phyloP scores from a whole-genome alignment of 1,140 invertebrate species.

The Cylas formicarius region DNA sequence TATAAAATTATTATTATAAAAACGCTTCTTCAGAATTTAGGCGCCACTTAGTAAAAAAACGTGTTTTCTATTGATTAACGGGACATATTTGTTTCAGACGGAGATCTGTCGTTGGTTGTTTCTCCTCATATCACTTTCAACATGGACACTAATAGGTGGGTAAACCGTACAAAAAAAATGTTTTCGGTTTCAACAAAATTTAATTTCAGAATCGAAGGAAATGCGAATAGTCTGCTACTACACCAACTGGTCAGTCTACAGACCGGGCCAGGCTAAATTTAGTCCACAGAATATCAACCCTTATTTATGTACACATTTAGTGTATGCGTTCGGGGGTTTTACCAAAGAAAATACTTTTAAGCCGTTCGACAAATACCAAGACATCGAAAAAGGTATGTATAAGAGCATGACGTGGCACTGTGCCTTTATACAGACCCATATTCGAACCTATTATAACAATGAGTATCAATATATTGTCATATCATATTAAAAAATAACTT shows the following conservation, averaged over 20 bases:
- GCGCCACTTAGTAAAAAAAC: no score
- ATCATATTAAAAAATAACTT: no score
- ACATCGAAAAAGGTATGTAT: constrained; percentile 86
- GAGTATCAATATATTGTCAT: no score
- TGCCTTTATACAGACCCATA: no score
- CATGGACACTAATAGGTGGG: constrained; percentile 32
- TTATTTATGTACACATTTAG: constrained; percentile 89
- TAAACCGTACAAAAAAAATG: constrained; percentile 2
- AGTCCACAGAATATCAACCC: constrained; percentile 93
- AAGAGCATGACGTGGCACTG: no score
- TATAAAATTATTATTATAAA: no score
- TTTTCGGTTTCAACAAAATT: neutral
- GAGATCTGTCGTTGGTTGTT: constrained; percentile 32
- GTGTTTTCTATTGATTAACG: no score
- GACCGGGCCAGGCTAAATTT: constrained; percentile 82
- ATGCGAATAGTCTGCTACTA: constrained; percentile 83
- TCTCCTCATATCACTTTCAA: constrained; percentile 28
- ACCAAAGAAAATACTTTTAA: constrained; percentile 84
- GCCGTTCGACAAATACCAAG: constrained; percentile 91
- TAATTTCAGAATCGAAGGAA: constrained; percentile 45
- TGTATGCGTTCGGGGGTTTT: constrained; percentile 90
- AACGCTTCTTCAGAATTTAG: no score
- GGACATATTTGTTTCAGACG: constrained; percentile 34
- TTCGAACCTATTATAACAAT: no score
- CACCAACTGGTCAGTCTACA: constrained; percentile 90